A percentile compares a stretch with the other conserved stretches of the same genome.
Evolutionary conservation across 2,888 invertebrate genomes (phyloP).

Genomic region (Caenorhabditis japonica): DNA sequence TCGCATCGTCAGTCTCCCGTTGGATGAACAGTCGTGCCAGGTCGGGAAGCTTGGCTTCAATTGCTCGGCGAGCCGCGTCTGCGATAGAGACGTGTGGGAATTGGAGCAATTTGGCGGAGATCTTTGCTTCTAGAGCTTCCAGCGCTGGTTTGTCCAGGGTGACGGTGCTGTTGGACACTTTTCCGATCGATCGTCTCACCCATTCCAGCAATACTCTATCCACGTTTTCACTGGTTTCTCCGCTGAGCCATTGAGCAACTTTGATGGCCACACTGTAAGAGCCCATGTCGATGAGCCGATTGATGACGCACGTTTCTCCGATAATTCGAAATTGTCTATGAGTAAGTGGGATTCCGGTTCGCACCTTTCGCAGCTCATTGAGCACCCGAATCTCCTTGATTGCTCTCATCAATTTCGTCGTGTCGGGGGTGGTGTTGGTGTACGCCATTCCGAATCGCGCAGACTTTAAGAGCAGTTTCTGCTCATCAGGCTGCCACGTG

Average conservation of each 20-base stretch:
- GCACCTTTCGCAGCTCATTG: conserved; percentile 52
- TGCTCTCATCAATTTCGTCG: conserved; percentile 53
- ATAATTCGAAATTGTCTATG: conserved; percentile 56
- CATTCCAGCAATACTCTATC: conserved; percentile 64
- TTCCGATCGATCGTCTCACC: conserved; percentile 56
- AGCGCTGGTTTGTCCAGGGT: conserved; percentile 46
- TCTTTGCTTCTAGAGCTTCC: conserved; percentile 56
- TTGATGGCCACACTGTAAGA: conserved; percentile 58
- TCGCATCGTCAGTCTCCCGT: conserved; percentile 64
- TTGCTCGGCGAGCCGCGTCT: conserved; percentile 61
- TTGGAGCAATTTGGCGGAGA: conserved; percentile 54
- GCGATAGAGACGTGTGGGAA: conserved; percentile 67
- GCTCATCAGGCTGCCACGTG: conserved; percentile 47
- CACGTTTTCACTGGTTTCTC: conserved; percentile 52
- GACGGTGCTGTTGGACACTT: conserved; percentile 38
- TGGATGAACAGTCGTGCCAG: conserved; percentile 61
- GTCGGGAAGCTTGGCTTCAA: conserved; percentile 59
- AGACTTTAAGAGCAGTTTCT: conserved; percentile 54
- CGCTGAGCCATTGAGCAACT: conserved; percentile 59
- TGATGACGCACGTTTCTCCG: conserved; percentile 51
- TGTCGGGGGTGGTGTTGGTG: conserved; percentile 46
- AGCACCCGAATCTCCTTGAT: conserved; percentile 59
- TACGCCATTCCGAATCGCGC: conserved; percentile 66
- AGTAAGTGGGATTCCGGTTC: conserved; percentile 61
- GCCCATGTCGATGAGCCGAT: conserved; percentile 62